Conservation (phyloP, 2,888 invertebrate genomes). For the Stenichneumon culpator region DNA sequence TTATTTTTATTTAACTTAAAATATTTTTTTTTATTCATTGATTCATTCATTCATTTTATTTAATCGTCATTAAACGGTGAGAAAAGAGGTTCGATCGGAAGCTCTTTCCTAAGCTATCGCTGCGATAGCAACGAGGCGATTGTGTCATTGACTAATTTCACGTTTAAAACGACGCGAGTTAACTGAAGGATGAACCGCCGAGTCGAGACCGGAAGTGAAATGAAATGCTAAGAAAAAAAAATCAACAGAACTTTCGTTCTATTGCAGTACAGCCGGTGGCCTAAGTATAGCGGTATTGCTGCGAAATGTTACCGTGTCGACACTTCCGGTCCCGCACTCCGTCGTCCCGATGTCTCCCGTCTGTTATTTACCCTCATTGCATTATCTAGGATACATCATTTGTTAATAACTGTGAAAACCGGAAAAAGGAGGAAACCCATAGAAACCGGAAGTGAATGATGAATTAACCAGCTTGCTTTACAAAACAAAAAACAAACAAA, state of each 20-base stretch:
- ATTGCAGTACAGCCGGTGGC: constrained; percentile 2
- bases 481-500: constrained; percentile 23
- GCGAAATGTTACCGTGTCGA: constrained; percentile 61
- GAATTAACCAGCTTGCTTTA: constrained; percentile 66
- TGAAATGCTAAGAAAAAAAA: constrained; percentile 14
- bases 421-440: constrained; percentile 13
- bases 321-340: constrained; percentile 59
- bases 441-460: constrained; percentile 28
- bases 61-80: neutral
- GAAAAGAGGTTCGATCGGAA: constrained; percentile 14
- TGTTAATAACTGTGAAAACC: constrained; percentile 23
- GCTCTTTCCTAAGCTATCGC: constrained; percentile 10
- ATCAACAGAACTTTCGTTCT: constrained; percentile 35
- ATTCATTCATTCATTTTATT: constrained; percentile 6
- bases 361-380: constrained; percentile 17
- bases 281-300: constrained; percentile 31
- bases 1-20: constrained; percentile 33
- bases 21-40: neutral
- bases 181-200: constrained; percentile 15
- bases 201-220: constrained; percentile 45
- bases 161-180: constrained; percentile 4
- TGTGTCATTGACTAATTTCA: constrained; percentile 15
- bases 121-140: neutral
- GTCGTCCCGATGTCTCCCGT: constrained; percentile 8
- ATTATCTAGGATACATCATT: neutral